Evolutionary conservation across 2,797 vertebrate genomes (phyloP).

Genomic region (Todus mexicanus): DNA sequence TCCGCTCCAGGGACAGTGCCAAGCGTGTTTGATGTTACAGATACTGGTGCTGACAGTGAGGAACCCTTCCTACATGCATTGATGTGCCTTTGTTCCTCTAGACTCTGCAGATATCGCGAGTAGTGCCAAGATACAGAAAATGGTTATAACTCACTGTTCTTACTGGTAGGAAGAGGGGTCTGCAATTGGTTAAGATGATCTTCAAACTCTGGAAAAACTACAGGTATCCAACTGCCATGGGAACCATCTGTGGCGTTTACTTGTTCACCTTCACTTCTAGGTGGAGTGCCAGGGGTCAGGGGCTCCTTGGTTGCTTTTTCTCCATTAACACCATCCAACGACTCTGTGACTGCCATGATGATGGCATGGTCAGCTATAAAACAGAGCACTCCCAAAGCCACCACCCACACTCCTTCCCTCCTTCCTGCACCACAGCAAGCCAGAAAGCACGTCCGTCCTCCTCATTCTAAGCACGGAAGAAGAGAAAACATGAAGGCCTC

Average conservation of each 20-base stretch:
- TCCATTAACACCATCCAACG: neutral
- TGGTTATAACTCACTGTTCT: neutral
- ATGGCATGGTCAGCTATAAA: neutral
- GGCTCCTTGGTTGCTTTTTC: conserved; percentile 1
- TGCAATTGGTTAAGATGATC: neutral
- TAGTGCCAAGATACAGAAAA: neutral
- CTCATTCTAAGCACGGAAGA: neutral
- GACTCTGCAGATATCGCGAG: too few species aligned
- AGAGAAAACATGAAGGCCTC: neutral
- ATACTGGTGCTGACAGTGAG: neutral
- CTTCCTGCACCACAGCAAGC: neutral
- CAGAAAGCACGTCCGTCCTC: neutral
- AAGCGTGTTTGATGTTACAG: too few species aligned
- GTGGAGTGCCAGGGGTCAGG: neutral
- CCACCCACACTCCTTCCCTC: neutral
- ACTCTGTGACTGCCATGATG: neutral
- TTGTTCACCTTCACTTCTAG: neutral
- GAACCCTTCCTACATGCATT: neutral
- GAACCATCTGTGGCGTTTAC: neutral
- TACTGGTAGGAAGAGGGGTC: conserved; percentile 35
- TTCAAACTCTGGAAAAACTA: neutral
- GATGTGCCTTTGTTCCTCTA: neutral
- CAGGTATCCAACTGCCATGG: neutral
- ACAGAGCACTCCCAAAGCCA: neutral
- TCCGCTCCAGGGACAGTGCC: neutral